Evolutionary conservation across 2,113 vertebrate species (phyloP), one percentile per base, ranked within the genome.

Genomic region (Siniperca knerii): DNA sequence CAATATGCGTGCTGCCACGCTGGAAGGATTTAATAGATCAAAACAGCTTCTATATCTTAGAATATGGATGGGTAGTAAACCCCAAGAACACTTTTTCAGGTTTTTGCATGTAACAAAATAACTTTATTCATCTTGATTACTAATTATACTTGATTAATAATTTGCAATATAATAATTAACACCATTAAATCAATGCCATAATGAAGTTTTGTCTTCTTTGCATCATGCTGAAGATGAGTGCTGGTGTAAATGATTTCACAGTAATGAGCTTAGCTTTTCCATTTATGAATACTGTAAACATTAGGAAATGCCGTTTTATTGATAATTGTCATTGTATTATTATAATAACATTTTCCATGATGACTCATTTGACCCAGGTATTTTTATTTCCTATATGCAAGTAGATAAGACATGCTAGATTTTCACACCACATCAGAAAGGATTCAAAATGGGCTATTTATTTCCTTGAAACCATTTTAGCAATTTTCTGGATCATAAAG

Each of bases 401-500:
- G 55, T 48, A 85, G 52, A 89, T 81, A 35, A 46, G 23, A 35
- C 6, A 0, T 55, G 18, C 0, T 71, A 44, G 60, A 65, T 25
- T 73, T 72, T 44, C 15, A 40, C 42, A 25, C n/a, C 35, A 52
- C 40, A 11, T 66, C 71, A 72, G n/a, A 82, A 35, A 60, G 50
- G 21, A 48, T 61, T 42, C 33, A 64, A 75, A 73, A 50, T 5
- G 37, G 18, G 2, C 66, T 80, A 61, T 91, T 84, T 76, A 69
- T 86, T 83, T 81, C 61, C 67, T 89, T 44, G 50, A 77, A 78
- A 89, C 29, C 82, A 76, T 75, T 92, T 90, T 64, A 55, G 87
- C 82, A 87, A 87, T 90, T 92, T 93, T 89, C 79, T 89, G 84
- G 80, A 84, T 90, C 82, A 90, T 87, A 76, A 86, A 92, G 65